These are phyloP conservation scores for Gobio occitaniae DNA, from an alignment of 2,797 vertebrate genomes.

Conservation along the genomic window DNA sequence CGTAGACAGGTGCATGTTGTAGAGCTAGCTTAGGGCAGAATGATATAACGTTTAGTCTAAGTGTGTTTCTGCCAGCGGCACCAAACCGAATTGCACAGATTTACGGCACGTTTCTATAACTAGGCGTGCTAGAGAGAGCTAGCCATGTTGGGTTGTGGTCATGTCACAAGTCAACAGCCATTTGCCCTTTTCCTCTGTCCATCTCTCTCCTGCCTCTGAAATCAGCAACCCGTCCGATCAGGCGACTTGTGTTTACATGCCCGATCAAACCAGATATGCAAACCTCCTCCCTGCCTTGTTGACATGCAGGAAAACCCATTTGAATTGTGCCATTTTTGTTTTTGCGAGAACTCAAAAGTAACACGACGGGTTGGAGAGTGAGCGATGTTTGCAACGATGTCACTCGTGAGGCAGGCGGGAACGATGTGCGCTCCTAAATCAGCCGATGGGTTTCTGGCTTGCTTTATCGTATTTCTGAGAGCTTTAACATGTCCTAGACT, in stretches of 20 bases:
- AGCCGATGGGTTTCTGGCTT: slow-evolving; percentile 36
- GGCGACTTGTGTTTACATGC: slow-evolving; percentile 74
- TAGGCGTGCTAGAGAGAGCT: slow-evolving; percentile 4
- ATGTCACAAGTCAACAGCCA: slow-evolving; percentile 11
- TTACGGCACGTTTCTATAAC: background rate
- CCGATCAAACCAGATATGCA: slow-evolving; percentile 74
- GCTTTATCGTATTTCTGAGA: slow-evolving; percentile 54
- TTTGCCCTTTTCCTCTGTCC: slow-evolving; percentile 26
- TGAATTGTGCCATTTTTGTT: slow-evolving; percentile 52
- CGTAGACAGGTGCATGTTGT: slow-evolving; percentile 48
- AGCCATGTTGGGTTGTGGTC: slow-evolving; percentile 28
- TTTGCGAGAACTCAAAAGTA: slow-evolving; percentile 55
- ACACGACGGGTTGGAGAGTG: slow-evolving; percentile 59
- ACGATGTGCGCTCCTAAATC: slow-evolving; percentile 39
- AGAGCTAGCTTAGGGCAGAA: slow-evolving; percentile 23
- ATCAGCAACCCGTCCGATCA: slow-evolving; percentile 73
- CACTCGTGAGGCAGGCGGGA: slow-evolving; percentile 61
- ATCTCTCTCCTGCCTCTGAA: slow-evolving; percentile 66
- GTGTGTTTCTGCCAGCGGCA: slow-evolving; percentile 4
- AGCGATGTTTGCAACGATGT: slow-evolving; percentile 18
- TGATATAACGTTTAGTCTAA: slow-evolving; percentile 7
- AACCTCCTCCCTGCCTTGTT: slow-evolving; percentile 64
- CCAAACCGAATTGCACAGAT: slow-evolving; percentile 1
- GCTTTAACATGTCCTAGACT: slow-evolving; percentile 62
- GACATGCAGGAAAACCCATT: slow-evolving; percentile 61